Conservation (phyloP, 2,113 vertebrate genomes). For the Malurus cyaneus region DNA sequence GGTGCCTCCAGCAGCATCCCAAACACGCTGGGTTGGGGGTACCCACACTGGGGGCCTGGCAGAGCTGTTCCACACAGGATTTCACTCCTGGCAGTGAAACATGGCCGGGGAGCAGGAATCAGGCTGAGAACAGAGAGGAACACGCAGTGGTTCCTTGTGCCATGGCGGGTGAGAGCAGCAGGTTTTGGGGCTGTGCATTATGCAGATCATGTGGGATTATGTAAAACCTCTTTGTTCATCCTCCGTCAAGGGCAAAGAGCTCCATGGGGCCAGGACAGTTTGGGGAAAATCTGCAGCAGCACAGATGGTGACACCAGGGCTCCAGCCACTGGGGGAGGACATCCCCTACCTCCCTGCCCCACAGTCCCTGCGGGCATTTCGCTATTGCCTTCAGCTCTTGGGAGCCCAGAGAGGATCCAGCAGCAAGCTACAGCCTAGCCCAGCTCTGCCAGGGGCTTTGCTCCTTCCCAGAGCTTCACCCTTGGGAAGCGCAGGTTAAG, state of each 20-base stretch:
- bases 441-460: background rate
- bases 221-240: conserved; percentile 22
- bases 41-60: background rate
- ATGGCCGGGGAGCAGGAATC: background rate
- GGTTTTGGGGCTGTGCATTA: background rate
- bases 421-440: background rate
- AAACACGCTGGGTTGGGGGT: background rate
- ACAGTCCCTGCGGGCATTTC: accelerated
- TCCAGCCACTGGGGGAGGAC: background rate
- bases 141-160: background rate
- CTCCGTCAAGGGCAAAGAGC: background rate
- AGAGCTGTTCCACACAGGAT: accelerated
- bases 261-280: background rate
- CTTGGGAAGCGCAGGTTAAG: background rate
- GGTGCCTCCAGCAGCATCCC: background rate
- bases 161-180: accelerated
- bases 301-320: background rate
- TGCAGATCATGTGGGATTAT: background rate
- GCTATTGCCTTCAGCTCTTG: background rate
- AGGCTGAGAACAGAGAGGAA: background rate
- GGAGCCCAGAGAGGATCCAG: background rate
- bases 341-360: background rate
- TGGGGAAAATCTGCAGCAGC: background rate
- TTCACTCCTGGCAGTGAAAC: background rate
- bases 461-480: background rate